These are phyloP conservation scores for Asbolus verrucosus DNA, from an alignment of 1,140 invertebrate species.

Conservation along the genomic window DNA sequence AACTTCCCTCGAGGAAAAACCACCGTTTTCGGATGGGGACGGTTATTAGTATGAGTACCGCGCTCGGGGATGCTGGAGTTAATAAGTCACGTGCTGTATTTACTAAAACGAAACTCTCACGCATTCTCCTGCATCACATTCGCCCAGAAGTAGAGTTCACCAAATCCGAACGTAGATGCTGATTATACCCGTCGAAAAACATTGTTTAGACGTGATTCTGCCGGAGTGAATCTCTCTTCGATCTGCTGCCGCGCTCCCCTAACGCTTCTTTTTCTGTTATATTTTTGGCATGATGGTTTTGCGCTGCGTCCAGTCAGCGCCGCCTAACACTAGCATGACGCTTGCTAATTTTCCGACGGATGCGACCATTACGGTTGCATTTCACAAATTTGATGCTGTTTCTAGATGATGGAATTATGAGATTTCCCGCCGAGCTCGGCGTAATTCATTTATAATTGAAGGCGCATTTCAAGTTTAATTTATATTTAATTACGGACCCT, in stretches of 20 bases:
- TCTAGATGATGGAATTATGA: constrained; percentile 5
- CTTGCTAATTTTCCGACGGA: neutral
- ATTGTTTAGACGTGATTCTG: constrained; percentile 20
- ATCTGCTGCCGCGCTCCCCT: too few relatives aligned
- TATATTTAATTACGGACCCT: constrained; percentile 20
- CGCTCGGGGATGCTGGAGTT: neutral
- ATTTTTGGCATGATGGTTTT: constrained; percentile 1
- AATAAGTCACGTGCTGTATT: constrained; percentile 23
- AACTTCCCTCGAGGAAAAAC: too few relatives aligned
- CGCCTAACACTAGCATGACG: constrained; percentile 7
- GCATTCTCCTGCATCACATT: constrained; percentile 6
- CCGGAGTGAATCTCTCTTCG: neutral
- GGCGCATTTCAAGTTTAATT: constrained; percentile 14
- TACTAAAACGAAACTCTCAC: constrained; percentile 1
- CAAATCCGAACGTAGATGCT: too few relatives aligned
- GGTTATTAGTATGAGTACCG: neutral
- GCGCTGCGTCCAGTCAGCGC: too few relatives aligned
- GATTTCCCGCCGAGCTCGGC: neutral
- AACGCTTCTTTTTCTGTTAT: too few relatives aligned
- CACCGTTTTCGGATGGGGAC: neutral
- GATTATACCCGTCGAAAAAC: too few relatives aligned
- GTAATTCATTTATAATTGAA: constrained; percentile 26
- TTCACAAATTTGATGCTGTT: neutral
- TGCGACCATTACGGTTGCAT: too few relatives aligned
- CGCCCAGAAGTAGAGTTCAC: neutral